phyloP scores from a whole-genome alignment of 2,113 vertebrate species.

The Artemisiospiza belli region DNA sequence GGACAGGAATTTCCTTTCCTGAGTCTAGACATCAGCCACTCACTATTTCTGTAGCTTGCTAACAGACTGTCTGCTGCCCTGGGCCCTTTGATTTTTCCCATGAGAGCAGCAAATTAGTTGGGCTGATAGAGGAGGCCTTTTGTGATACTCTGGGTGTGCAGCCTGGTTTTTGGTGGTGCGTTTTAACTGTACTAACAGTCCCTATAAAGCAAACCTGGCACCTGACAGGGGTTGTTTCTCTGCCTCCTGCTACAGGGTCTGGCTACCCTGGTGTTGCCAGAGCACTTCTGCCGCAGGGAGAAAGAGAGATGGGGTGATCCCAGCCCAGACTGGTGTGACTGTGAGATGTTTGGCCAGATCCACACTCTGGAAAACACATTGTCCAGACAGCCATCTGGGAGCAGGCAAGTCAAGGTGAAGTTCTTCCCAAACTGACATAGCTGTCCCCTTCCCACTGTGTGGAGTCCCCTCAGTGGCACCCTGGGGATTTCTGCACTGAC shows the following conservation, averaged over 20 bases:
- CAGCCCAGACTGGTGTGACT: background rate
- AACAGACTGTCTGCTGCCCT: conserved; percentile 19
- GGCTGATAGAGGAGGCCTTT: conserved; percentile 8
- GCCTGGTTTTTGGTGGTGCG: background rate
- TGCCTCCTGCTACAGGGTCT: background rate
- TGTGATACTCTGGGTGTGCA: background rate
- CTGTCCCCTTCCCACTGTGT: background rate
- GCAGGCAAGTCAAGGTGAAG: background rate
- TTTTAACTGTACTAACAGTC: background rate
- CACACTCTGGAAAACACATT: background rate
- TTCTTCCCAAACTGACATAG: background rate
- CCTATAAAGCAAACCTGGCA: background rate
- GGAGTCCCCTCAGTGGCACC: background rate
- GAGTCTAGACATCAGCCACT: conserved; percentile 39
- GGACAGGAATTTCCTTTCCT: conserved; percentile 55
- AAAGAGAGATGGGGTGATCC: background rate
- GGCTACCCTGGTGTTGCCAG: background rate
- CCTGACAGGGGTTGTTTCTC: background rate
- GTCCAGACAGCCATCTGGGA: background rate
- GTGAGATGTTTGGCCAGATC: background rate
- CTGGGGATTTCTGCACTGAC: background rate
- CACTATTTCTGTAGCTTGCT: conserved; percentile 45
- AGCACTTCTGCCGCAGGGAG: background rate
- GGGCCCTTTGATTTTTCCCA: conserved; percentile 31
- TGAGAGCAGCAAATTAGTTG: background rate